Evolutionary conservation across 2,797 vertebrate genomes (phyloP).

Genomic region (Clarias laeviceps): DNA sequence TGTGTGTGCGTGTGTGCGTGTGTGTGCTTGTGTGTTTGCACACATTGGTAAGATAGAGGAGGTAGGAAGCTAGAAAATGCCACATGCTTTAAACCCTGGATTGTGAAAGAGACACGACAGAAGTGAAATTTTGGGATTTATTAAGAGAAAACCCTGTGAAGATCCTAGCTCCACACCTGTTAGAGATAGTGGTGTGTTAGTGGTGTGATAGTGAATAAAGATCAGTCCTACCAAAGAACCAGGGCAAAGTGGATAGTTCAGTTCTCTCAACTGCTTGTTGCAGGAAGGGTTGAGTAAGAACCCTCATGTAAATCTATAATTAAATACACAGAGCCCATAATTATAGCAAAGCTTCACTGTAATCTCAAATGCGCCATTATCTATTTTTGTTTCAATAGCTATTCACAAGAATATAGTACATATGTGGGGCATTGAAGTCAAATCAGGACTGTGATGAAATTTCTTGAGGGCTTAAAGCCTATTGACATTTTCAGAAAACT

Average conservation of each 20-base stretch:
- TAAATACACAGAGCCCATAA: slow-evolving; percentile 23
- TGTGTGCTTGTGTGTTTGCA: background rate
- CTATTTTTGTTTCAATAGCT: slow-evolving; percentile 17
- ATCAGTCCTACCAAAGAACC: background rate
- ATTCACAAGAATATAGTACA: background rate
- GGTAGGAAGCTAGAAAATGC: slow-evolving; percentile 14
- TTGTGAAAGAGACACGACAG: slow-evolving; percentile 13
- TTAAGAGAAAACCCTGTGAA: slow-evolving; percentile 12
- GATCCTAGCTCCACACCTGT: slow-evolving; percentile 21
- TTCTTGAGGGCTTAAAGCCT: no score
- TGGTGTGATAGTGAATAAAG: background rate
- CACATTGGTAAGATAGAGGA: background rate
- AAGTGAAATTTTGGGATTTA: slow-evolving; percentile 22
- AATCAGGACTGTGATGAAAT: no score
- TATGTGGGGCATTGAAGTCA: background rate
- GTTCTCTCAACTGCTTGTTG: slow-evolving; percentile 17
- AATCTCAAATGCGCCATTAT: slow-evolving; percentile 9
- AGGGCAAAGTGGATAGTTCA: slow-evolving; percentile 15
- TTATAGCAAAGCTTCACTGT: slow-evolving; percentile 10
- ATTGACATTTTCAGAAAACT: no score
- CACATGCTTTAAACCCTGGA: slow-evolving; percentile 17
- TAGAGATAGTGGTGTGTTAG: background rate
- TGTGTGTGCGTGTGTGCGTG: background rate
- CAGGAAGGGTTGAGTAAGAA: slow-evolving; percentile 10
- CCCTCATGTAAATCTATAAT: slow-evolving; percentile 25